These are phyloP conservation scores for Brachionus sp. DNA, from an alignment of 1,140 invertebrate species.

Conservation along the genomic window DNA sequence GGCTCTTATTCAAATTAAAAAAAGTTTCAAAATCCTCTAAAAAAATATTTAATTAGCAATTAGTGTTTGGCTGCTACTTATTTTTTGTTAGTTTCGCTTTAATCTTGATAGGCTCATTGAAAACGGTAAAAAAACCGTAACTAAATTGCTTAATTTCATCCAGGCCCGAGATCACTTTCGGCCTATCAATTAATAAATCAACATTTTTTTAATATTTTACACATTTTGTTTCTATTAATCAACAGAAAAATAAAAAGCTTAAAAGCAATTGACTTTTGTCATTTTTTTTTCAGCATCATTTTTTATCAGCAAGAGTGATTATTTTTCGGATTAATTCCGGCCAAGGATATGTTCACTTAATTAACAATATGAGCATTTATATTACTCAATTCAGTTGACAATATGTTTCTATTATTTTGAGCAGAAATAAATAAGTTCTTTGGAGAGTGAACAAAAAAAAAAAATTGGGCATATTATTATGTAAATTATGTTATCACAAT, in stretches of 20 bases:
- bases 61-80: slow-evolving; percentile 7
- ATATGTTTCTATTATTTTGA: background rate
- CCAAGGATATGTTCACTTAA: background rate
- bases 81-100: background rate
- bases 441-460: background rate
- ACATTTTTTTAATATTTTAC: background rate
- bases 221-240: background rate
- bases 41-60: slow-evolving; percentile 36
- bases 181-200: background rate
- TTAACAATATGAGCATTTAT: background rate
- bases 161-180: background rate
- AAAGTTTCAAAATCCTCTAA: slow-evolving; percentile 12
- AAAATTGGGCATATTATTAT: background rate
- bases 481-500: background rate
- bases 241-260: background rate
- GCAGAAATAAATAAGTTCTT: background rate
- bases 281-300: too few species aligned
- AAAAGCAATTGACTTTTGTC: background rate
- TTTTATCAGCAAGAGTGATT: too few species aligned
- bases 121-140: background rate
- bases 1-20: background rate
- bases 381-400: background rate
- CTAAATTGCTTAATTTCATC: background rate
- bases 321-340: too few species aligned
- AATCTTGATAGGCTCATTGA: background rate